Evolutionary conservation across 92 coral and sea anemone species (phyloP), one percentile per base, ranked within the genome.

Genomic region (Zoanthus solanderi): DNA sequence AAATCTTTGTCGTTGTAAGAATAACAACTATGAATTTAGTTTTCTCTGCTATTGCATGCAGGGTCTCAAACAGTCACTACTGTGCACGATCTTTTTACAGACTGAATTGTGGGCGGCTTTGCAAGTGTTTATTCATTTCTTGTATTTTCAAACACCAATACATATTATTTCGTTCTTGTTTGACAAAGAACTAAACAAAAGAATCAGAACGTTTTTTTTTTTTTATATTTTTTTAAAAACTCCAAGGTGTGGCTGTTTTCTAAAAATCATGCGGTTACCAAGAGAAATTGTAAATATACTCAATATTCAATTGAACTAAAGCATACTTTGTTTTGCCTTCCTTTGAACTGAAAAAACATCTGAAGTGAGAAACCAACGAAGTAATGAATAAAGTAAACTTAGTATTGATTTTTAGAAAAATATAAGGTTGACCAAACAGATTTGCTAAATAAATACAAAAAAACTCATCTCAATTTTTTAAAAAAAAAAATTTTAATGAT

Each of bases 171-270:
- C 11, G 12, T 66, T 23, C 32, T 61, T 34, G 28, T 30, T 37
- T 66, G 10, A 66, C 54, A 16, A 45, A 66, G 23, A 80, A 45
- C 57, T 18, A 50, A 42, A 29, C 85, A 65, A 81, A 45, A 12
- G 29, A 18, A 66, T 28, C 5, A 12, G n/a, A 71, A 2, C n/a
- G 18, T 34, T 79, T 61, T 32, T 61, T 61, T 7, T 78, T 34
- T 23, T 23, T 23, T 23, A 23, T 23, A 23, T 23, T 23, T 23
- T 23, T 48, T 31, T 31, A 60, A 63, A 4, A 65, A 42, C 85
- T 23, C 15, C 15, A 47, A 66, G 85, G 85, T 81, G 85, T 65
- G 75, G 28, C 85, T 81, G 61, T 31, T 67, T 11, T 47, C 61
- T 3, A 46, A 66, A 81, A 81, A 47, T 66, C 45, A 23, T n/a